Evolutionary conservation across 1,140 invertebrate species (phyloP), one percentile per base, ranked within the genome.

Genomic region (Hermetia illucens): DNA sequence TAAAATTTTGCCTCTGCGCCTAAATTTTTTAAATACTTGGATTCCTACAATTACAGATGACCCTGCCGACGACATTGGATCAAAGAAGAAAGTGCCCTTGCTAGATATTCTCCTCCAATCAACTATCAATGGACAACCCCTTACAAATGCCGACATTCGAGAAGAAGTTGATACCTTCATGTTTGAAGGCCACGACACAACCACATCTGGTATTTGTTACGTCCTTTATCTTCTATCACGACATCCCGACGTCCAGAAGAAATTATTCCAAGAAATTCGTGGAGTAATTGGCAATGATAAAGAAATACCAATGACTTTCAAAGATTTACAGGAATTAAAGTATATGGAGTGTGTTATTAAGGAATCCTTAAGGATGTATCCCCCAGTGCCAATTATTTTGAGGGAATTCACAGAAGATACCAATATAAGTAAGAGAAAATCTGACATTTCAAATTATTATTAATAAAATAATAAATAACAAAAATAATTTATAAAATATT

Each of bases 101-200:
- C 52, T 85, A 27, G 80, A 84, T 65, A 52, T 79, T 38, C 50
- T 85, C 13, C 53, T 84, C 4, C 65, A 74, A 44, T 53, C 66
- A 22, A 65, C 63, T 27, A 55, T 58, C 16, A 56, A 61, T 36
- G 64, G 59, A 12, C 50, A 57, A 21, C 48, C 57, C 2, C 53
- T 82, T 21, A 69, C 66, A 1, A 63, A 76, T 41, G 52, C 64
- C 17, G 75, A 79, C 47, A 75, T 88, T 10, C 50, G 69, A 40
- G 74, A 82, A 58, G 75, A 82, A 62, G 75, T 82, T 0, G 74
- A 82, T 41, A 83, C 80, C 0, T 82, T 83, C 49, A 79, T 82
- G 72, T 83, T 84, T 63, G 77, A 71, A 60, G 66, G 63, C 2
- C 63, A 69, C 20, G 79, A 83, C 43, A 82, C 79, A 12, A 80